Base-by-base conservation (phyloP, 1,140 invertebrate genomes). In the Medauroidea extradentata region DNA sequence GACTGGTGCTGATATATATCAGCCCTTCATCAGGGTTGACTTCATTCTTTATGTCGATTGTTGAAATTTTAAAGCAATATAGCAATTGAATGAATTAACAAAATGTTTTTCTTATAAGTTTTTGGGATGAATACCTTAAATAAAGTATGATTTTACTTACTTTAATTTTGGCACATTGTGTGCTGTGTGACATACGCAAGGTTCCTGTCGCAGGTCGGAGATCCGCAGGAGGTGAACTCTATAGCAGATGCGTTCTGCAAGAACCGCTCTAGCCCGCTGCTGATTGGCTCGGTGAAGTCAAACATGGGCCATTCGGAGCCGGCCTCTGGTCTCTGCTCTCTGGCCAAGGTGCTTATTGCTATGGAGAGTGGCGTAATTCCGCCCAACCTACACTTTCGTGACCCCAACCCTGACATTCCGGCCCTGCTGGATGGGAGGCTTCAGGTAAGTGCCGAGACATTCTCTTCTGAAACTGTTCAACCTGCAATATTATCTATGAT, bases 241-340 rank as follows among this genome's bases (percentile, higher is more conserved):
- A 94, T 99, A 57, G 88, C 88, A 0, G 88, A 94, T 52, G 81
- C 96, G 21, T 97, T 98, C 75, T 98, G 94, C 74, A 88, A 88
- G 71, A 86, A 87, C 57, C 83, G 96, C 8, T 79, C 83, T 11
- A 76, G 74, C 0, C 93, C 95, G 2, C 76, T 99, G 18, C 72
- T 96, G 2, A 87, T 99, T 68, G 96, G 96, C 2, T 97, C 95
- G 0, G 90, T 97, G 0, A 99, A 99, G 72, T 95, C 93, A 1
- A 99, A 98, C 75, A 96, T 98, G 92, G 96, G 96, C 0, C 96
- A 99, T 69, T 87, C 94, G 3, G 96, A 99, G 74, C 89, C 94
- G 3, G 93, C 94, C 0, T 97, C 94, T 63, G 93, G 93, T 38
- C 71, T 96, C 0, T 93, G 92, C 70, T 90, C 93, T 0, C 78